Evolutionary conservation across 2,888 invertebrate species (phyloP).

Genomic region (Synanthedon myopaeformis): DNA sequence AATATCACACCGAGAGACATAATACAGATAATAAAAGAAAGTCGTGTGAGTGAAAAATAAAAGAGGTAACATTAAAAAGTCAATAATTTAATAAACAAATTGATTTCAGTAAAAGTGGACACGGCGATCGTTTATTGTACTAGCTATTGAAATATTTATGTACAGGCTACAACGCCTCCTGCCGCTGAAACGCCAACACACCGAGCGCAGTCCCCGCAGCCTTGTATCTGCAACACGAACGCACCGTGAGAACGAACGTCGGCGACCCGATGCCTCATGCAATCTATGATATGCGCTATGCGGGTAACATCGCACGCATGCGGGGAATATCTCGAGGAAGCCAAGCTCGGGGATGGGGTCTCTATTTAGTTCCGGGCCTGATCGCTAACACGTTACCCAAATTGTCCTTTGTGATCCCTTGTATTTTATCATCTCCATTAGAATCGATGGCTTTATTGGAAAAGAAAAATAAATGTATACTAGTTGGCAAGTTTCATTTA

Average conservation of each 20-base stretch:
- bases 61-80: conserved; percentile 21
- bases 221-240: no score
- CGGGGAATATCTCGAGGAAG: conserved; percentile 12
- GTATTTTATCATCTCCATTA: conserved; percentile 12
- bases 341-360: conserved; percentile 19
- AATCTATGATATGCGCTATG: no score
- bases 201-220: no score
- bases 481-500: no score
- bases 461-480: conserved; percentile 20
- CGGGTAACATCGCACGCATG: no score
- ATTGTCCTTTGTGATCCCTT: conserved; percentile 6
- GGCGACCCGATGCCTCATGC: no score
- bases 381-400: conserved; percentile 20
- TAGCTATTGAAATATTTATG: no score
- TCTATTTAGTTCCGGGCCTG: neutral
- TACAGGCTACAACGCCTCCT: no score
- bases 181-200: no score
- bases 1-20: no score
- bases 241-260: no score
- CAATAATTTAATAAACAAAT: conserved; percentile 36
- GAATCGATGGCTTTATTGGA: conserved; percentile 53
- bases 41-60: conserved; percentile 9
- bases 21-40: no score
- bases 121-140: neutral
- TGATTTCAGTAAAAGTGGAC: conserved; percentile 26